Base-by-base conservation (phyloP, 1,140 invertebrate species). In the Heliconius hewitsoni region DNA sequence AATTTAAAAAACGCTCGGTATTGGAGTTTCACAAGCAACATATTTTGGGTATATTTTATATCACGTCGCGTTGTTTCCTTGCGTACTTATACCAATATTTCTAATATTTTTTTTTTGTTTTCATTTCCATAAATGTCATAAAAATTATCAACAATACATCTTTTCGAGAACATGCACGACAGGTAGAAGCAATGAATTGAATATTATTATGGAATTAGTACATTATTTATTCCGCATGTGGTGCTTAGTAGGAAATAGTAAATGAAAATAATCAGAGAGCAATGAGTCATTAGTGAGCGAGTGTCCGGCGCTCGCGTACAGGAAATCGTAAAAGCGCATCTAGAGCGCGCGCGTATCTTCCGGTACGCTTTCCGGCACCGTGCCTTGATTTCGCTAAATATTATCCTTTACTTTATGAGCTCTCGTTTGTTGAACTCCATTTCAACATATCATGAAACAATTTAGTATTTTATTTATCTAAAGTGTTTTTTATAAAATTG, bases 291-390 rank as follows among this genome's bases (percentile, higher is more conserved):
- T 82, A 84, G 78, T 23, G 71, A 46, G 52, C 72, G 77, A 73
- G 79, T 81, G 79, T 76, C 77, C 80, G 77, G 75, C 75, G 82
- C 76, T 81, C 84, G 84, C 87, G 84, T 82, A 85, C 91, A 90
- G 93, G 91, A 94, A 94, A 90, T 93, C 88, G 87, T 94, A 94
- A 94, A 93, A 91, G 90, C 90, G 87, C 91, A 92, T 92, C 87
- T 89, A 90, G 88, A 94, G 87, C 91, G 83, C 85, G 85, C 83
- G 84, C 86, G 83, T 85, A 91, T 92, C 92, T 90, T 92, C 89
- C 91, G 92, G 89, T 82, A 87, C 87, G 86, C 81, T 90, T 89
- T 94, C 90, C 90, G 90, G 89, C 86, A 86, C 76, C 81, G 83
- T 84, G 77, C 80, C 83, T 84, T 80, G 83, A 88, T 92, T 94